Evolutionary conservation across 1,140 invertebrate genomes (phyloP), one percentile per base, ranked within the genome.

Genomic region (Melitaea cinxia): DNA sequence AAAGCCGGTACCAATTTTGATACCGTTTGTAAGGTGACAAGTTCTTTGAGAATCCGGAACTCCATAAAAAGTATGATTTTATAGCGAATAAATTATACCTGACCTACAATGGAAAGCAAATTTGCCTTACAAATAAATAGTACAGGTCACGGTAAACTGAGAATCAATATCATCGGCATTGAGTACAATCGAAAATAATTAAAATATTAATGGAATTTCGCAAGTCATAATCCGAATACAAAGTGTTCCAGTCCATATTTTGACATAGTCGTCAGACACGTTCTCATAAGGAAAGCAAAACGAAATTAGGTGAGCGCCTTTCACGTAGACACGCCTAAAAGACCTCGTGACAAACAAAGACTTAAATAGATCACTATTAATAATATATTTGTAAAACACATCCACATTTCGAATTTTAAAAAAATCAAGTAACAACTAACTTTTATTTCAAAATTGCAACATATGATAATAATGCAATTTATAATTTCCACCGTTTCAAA

Each of bases 181-280:
- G 33, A 52, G 55, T 28, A 52, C 37, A 56, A 52, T 68, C 49
- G 59, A 75, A 75, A 67, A 60, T 73, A 80, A 80, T 80, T 75
- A 80, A 72, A 77, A 76, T 52, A 67, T 70, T 57, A 54, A 72
- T 73, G 58, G 49, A 67, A 56, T 68, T 67, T 72, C 73, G 77
- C 69, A 73, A 73, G 65, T 47, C 39, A 56, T 53, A 35, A 49
- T 42, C 45, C 24, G 61, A 57, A 21, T 52, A 55, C 24, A 61
- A 17, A 30, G 35, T 60, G 70, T 70, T 79, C 78, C 52, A 61
- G 68, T 73, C 68, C 66, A 72, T 66, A 72, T 55, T 65, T 68
- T 65, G 72, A 47, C 49, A 75, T 68, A 67, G 15, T 33, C 17
- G 37, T 54, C 35, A 42, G 26, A 12, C 57, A 60, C 30, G 57